Percentiles rank a stretch among this genome's conserved stretches.
Conservation (phyloP, 2,797 vertebrate species). For the Pachyuromys duprasi region DNA sequence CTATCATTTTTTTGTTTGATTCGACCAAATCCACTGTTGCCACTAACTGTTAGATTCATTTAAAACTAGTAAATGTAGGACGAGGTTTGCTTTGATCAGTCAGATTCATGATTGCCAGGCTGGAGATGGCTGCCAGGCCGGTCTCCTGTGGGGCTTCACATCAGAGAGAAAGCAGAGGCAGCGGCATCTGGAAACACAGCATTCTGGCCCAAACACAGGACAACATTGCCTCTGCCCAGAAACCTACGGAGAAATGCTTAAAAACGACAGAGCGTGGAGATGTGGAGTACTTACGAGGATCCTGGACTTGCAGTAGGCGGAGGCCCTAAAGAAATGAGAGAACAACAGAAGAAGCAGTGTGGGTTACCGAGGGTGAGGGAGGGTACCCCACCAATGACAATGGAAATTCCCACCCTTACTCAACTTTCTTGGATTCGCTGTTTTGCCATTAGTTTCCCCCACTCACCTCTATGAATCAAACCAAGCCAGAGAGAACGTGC, state of each 20-base stretch:
- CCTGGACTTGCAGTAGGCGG: conserved; percentile 95
- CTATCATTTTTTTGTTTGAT: conserved; percentile 36
- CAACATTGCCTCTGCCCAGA: conserved; percentile 36
- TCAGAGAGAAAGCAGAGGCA: conserved; percentile 3
- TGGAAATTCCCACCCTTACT: not conserved
- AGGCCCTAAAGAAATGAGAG: conserved; percentile 90
- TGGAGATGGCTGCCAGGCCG: not conserved
- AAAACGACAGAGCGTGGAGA: not conserved
- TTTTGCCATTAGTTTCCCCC: not conserved
- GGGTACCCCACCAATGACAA: not conserved
- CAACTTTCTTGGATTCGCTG: conserved; percentile 51
- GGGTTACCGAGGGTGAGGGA: conserved; percentile 42
- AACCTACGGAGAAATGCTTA: not conserved
- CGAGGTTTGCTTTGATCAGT: conserved; percentile 51
- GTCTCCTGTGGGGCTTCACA: conserved; percentile 43
- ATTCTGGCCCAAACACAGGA: not conserved
- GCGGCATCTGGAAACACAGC: conserved; percentile 20
- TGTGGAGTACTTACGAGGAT: conserved; percentile 93
- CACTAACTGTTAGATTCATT: conserved; percentile 27
- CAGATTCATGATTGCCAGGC: not conserved
- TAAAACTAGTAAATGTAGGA: conserved; percentile 30
- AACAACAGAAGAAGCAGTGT: conserved; percentile 73
- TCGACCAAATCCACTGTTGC: conserved; percentile 31
- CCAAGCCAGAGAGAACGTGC: not conserved
- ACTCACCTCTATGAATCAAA: not conserved